Evolutionary conservation across 2,888 invertebrate species (phyloP), one percentile per base, ranked within the genome.

Genomic region (Meta bourneti): DNA sequence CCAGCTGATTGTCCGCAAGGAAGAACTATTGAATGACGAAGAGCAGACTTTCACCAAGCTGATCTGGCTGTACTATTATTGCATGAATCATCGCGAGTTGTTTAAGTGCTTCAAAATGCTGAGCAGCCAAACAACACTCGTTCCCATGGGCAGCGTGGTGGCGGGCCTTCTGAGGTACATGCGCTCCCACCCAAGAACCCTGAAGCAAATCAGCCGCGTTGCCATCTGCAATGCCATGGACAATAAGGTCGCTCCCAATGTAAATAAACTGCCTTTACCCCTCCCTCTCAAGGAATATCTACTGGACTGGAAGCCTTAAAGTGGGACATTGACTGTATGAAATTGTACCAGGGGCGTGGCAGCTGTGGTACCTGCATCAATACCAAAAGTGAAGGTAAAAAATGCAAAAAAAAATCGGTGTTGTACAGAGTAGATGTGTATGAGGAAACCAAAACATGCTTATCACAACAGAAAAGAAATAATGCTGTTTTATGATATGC

Each of bases 201-300:
- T 97, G n/a, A 97, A 97, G 94, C 97, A 97, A 95, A 96, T 97
- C 92, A 96, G 97, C 75, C 96, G 97, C 34, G 96, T 97, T 83
- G 95, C 96, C 93, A 97, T 97, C 93, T 97, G 97, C 94, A 96
- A 96, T 94, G 96, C 96, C 83, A 94, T 97, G 93, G 95, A 96
- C 92, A 95, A 96, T 79, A 96, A 96, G 94, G 95, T 97, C 85
- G 97, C 96, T n/a, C 95, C 96, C 93, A 96, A 96, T 94, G 96
- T 97, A 82, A 96, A 96, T 94, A 96, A 96, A 94, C 95, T 97
- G 93, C 97, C 96, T 94, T 95, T 97, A 93, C 97, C 97, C 8
- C 96, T 95, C 93, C 96, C 96, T 75, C 95, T 97, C 54, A 97
- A 96, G 94, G 96, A 97, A 93, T 97, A 97, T 94, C 95, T 97